Percentiles rank a stretch among this genome's conserved stretches.
Evolutionary conservation across 2,888 invertebrate genomes (phyloP).

Genomic region (Pelosia muscerda): DNA sequence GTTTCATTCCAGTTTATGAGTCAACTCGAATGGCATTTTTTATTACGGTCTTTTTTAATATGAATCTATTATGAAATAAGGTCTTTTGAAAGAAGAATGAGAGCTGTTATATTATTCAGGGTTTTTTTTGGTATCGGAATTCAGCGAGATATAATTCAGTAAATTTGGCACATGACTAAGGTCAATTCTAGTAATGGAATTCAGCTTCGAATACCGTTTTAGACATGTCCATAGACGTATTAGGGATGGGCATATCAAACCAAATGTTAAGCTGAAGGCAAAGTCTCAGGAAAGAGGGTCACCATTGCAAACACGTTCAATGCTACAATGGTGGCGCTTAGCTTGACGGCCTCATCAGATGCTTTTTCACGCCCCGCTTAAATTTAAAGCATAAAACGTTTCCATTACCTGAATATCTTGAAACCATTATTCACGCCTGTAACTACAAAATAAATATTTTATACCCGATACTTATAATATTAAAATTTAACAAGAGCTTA

Average conservation of each 20-base stretch:
- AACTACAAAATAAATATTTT: neutral
- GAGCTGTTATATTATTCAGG: neutral
- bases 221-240: too few relatives aligned
- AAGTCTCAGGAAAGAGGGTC: too few relatives aligned
- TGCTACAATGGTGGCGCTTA: too few relatives aligned
- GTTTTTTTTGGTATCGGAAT: neutral
- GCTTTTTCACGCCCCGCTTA: too few relatives aligned
- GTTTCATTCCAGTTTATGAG: conserved; percentile 54
- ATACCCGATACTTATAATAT: conserved; percentile 34
- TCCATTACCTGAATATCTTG: neutral
- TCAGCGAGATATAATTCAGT: neutral
- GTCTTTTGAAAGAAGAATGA: conserved; percentile 14
- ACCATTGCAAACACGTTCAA: too few relatives aligned
- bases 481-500: conserved; percentile 29
- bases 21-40: conserved; percentile 37
- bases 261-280: too few relatives aligned
- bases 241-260: too few relatives aligned
- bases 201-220: too few relatives aligned
- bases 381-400: too few relatives aligned
- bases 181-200: too few relatives aligned
- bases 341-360: too few relatives aligned
- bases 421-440: neutral
- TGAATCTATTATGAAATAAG: conserved; percentile 48
- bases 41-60: conserved; percentile 43
- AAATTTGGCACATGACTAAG: too few relatives aligned